Evolutionary conservation across 2,113 vertebrate genomes (phyloP), one percentile per base, ranked within the genome.

Genomic region (Cyphomyrus plagiostoma): DNA sequence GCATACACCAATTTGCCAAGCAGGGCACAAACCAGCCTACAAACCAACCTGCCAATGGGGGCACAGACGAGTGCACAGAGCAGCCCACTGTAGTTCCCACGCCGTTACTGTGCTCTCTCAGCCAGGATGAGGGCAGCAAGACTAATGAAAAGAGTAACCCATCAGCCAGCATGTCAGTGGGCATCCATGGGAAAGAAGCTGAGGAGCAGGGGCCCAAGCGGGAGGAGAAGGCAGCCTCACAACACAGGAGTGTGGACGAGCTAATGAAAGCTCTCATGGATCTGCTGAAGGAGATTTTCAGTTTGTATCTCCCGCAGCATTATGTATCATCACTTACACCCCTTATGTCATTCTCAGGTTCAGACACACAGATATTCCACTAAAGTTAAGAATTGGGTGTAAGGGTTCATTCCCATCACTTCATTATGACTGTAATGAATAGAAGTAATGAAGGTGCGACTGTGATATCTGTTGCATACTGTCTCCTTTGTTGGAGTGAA

Each of bases 281-380:
- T 90, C 93, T 96, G 52, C 92, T 96, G 88, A 96, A 96, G 90
- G 96, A 96, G 93, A 95, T 96, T 89, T 95, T 94, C 62, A 95
- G 96, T 96, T 91, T 58, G 95, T 94, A 91, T 53, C 30, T 80
- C 74, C 17, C 1, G 5, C 74, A 30, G 52, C 49, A 11, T n/a
- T 88, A 91, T 19, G 48, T 35, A 89, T 86, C 90, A n/a, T 82
- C 17, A 58, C 4, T 49, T 15, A 19, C 11, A 52, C 5, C 17
- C n/a, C 30, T 53, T 35, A 53, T 56, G 48, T 53, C 8, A n/a
- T 74, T 35, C 30, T 26, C 66, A 74, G 3, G 6, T 80, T 17
- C 35, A 80, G 17, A 39, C 15, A 80, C 35, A 4, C 35, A 80
- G 35, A 80, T 80, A 80, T 80, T 80, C 6, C 74, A 80, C 13